These are phyloP conservation scores for Chelonoidis abingdonii DNA, from an alignment of 2,113 vertebrate species.

Conservation along the genomic window DNA sequence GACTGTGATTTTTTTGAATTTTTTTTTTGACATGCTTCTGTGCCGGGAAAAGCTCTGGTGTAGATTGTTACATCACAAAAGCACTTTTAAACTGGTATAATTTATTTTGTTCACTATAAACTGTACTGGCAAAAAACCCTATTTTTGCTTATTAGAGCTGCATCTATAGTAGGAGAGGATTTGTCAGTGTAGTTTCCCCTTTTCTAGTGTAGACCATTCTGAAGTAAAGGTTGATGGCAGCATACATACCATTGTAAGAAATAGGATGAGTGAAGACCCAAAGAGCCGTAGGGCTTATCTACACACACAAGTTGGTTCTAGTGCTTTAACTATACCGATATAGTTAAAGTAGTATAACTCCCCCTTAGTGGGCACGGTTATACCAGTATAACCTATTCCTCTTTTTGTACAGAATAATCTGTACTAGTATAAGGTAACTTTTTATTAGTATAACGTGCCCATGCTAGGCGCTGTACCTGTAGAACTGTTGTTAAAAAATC, in stretches of 20 bases:
- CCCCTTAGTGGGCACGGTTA: neutral
- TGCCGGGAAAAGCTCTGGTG: neutral
- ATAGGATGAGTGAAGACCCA: neutral
- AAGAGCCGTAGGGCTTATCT: neutral
- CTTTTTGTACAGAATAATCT: neutral
- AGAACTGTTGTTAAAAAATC: neutral
- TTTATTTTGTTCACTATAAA: neutral
- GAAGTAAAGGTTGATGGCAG: fast-evolving
- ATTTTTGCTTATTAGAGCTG: neutral
- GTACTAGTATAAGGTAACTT: neutral
- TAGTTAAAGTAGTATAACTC: neutral
- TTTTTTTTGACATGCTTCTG: neutral
- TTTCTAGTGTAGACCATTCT: neutral
- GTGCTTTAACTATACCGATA: neutral
- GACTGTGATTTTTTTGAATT: neutral
- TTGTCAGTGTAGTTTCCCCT: neutral
- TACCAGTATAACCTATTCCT: neutral
- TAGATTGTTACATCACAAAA: neutral
- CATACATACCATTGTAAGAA: neutral
- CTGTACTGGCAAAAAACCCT: neutral
- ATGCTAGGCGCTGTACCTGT: neutral
- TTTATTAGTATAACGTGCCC: neutral
- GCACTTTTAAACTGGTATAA: neutral
- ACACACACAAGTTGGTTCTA: neutral
- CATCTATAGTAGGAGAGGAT: neutral